phyloP scores from a whole-genome alignment of 2,113 vertebrate species.

The Bucco capensis region DNA sequence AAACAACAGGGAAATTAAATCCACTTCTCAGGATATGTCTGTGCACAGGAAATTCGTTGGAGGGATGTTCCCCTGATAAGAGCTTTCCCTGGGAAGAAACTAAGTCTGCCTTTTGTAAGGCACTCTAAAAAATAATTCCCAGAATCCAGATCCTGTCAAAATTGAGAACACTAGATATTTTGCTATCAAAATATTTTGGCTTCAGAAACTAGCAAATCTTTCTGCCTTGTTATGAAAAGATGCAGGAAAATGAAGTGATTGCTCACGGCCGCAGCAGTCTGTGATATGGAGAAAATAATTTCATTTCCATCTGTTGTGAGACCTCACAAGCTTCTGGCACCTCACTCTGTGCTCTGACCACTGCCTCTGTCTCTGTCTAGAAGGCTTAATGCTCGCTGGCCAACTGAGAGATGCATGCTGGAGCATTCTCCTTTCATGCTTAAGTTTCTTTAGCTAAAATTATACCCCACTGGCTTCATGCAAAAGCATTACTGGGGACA shows the following conservation, averaged over 20 bases:
- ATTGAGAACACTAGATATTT: slow-evolving; percentile 33
- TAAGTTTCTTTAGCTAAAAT: not conserved
- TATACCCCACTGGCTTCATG: not conserved
- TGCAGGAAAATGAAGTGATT: not conserved
- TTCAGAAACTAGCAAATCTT: slow-evolving; percentile 3
- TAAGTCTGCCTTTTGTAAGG: slow-evolving; percentile 27
- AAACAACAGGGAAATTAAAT: slow-evolving; percentile 14
- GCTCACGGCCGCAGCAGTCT: not conserved
- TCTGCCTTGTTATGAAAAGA: not conserved
- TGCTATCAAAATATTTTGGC: slow-evolving; percentile 49
- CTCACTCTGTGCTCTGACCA: fast-evolving
- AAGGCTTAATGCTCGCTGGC: not conserved
- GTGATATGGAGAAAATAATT: not conserved
- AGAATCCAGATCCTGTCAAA: slow-evolving; percentile 39
- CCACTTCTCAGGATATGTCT: slow-evolving; percentile 15
- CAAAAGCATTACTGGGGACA: fast-evolving
- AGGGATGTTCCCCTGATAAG: slow-evolving; percentile 37
- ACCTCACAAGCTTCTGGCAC: slow-evolving; percentile 29
- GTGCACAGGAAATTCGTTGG: slow-evolving; percentile 3
- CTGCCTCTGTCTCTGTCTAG: not conserved
- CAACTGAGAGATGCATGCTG: not conserved
- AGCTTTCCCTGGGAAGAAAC: slow-evolving; percentile 48
- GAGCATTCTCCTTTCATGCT: not conserved
- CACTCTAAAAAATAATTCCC: not conserved
- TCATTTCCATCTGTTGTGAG: not conserved